A percentile compares a stretch with the other conserved stretches of the same genome.
These are phyloP conservation scores for Aporophyla nigra DNA, from an alignment of 2,888 invertebrate genomes.

Conservation along the genomic window DNA sequence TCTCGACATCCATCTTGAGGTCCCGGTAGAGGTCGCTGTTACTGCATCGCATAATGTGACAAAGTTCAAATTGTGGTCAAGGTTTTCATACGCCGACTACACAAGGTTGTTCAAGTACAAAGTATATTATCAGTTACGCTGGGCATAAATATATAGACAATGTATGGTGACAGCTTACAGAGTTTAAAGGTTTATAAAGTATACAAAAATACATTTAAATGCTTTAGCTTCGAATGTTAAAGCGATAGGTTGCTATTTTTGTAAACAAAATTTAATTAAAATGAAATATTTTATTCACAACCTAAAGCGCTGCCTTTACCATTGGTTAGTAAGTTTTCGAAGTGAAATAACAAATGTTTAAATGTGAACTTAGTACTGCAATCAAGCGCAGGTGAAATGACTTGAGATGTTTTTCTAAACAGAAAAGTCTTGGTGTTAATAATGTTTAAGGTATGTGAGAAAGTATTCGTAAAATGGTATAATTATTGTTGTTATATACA, in stretches of 20 bases:
- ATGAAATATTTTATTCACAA: slow-evolving; percentile 37
- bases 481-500: slow-evolving; percentile 12
- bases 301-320: slow-evolving; percentile 30
- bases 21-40: neutral
- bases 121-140: slow-evolving; percentile 45
- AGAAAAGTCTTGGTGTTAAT: slow-evolving; percentile 53
- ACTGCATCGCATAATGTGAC: neutral
- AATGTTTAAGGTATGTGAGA: slow-evolving; percentile 44
- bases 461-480: slow-evolving; percentile 25
- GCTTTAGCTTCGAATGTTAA: slow-evolving; percentile 34
- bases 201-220: neutral
- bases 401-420: slow-evolving; percentile 41
- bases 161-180: slow-evolving; percentile 32
- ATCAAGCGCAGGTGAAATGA: slow-evolving; percentile 34
- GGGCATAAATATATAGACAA: slow-evolving; percentile 25
- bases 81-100: neutral
- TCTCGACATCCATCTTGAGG: neutral
- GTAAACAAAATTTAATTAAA: slow-evolving; percentile 33
- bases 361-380: slow-evolving; percentile 38
- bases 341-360: slow-evolving; percentile 20
- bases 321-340: slow-evolving; percentile 22
- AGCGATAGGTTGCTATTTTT: slow-evolving; percentile 54
- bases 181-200: slow-evolving; percentile 19
- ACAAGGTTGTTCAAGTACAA: slow-evolving; percentile 57
- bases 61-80: neutral